A percentile compares a stretch with the other conserved stretches of the same genome.
phyloP scores from a whole-genome alignment of 2,888 invertebrate genomes.

The Chironomus tentans region DNA sequence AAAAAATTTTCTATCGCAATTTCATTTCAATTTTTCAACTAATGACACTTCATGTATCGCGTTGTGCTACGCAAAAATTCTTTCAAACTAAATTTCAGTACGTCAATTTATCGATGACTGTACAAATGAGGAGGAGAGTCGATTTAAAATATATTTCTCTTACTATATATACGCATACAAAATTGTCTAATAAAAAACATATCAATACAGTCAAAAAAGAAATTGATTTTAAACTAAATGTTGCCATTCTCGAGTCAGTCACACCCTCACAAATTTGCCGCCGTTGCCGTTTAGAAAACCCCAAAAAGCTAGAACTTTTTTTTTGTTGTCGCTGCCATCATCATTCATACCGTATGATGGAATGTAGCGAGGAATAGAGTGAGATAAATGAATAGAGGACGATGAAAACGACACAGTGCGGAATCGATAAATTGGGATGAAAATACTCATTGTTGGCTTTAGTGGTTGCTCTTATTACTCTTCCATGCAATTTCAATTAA shows the following conservation, averaged over 20 bases:
- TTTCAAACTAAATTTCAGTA: neutral
- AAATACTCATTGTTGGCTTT: neutral
- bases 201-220: too few relatives aligned
- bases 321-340: neutral
- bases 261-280: neutral
- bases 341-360: neutral
- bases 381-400: neutral
- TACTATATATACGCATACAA: too few relatives aligned
- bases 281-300: neutral
- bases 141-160: neutral
- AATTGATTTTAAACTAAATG: neutral
- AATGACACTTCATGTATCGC: constrained; percentile 4
- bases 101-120: neutral
- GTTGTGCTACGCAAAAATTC: neutral
- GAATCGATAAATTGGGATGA: constrained; percentile 8
- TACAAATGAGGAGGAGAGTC: neutral
- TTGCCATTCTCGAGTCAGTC: neutral
- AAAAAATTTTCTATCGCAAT: neutral
- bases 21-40: constrained; percentile 19
- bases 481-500: constrained; percentile 7
- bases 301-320: neutral
- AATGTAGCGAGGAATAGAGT: neutral
- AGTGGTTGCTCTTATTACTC: neutral
- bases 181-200: too few relatives aligned
- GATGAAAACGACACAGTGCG: neutral